Evolutionary conservation across 2,797 vertebrate species (phyloP).

Genomic region (Cyprinella venusta): DNA sequence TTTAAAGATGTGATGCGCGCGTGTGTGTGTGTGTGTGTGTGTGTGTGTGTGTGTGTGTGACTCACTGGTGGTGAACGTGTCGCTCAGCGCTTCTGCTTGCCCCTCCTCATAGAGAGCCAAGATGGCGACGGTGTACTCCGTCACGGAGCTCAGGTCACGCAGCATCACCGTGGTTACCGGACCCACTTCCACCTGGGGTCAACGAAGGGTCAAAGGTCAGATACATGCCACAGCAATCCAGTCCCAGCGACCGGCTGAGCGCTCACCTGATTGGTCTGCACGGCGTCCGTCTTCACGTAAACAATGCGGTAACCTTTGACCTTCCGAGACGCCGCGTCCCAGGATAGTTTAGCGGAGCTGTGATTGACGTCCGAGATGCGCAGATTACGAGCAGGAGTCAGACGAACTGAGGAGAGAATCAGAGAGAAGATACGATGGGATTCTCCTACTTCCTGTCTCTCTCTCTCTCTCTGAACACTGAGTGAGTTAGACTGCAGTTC

Average conservation of each 20-base stretch:
- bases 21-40: not conserved
- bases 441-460: not conserved
- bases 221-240: not conserved
- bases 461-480: too few relatives aligned
- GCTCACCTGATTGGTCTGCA: slow-evolving; percentile 90
- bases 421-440: not conserved
- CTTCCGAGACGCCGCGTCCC: slow-evolving; percentile 85
- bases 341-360: slow-evolving; percentile 83
- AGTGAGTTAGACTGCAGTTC: too few relatives aligned
- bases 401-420: slow-evolving; percentile 77
- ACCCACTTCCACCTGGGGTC: slow-evolving; percentile 86
- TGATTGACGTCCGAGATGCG: slow-evolving; percentile 87
- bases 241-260: too few relatives aligned
- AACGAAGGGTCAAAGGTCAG: slow-evolving; percentile 5
- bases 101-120: slow-evolving; percentile 91
- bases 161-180: slow-evolving; percentile 81
- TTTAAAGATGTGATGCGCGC: not conserved
- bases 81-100: slow-evolving; percentile 87
- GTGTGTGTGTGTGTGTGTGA: not conserved
- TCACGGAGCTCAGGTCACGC: slow-evolving; percentile 84
- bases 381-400: slow-evolving; percentile 85
- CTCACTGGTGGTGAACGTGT: slow-evolving; percentile 89
- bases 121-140: slow-evolving; percentile 89
- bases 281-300: slow-evolving; percentile 87
- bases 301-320: slow-evolving; percentile 87